Base-by-base conservation (phyloP, 2,888 invertebrate species). In the Ditylenchus weischeri region DNA sequence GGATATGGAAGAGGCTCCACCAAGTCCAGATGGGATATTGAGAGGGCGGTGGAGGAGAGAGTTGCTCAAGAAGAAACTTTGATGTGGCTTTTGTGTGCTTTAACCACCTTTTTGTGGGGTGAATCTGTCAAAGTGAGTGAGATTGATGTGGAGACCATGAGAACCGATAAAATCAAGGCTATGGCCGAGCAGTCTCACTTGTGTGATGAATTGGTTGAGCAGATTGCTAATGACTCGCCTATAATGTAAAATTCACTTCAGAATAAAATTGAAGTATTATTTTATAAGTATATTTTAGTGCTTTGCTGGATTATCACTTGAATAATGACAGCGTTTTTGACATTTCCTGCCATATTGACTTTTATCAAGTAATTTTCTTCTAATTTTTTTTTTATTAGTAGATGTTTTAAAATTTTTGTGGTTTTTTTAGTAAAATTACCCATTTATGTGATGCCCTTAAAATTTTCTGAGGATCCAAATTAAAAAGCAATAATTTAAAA, bases 1-100 rank as follows among this genome's bases (percentile, higher is more conserved):
- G 82, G 82, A 49, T 82, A 80, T 65, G 82, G 82, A 10, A 74
- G 75, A 35, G 82, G 82, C n/a, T 79, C 80, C 1, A 83, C 82
- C 0, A 71, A 78, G 47, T 77, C 77, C 0, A 69, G 76, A 57
- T 82, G 82, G 82, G 80, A 82, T 68, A 74, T 80, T 60, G 79
- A 82, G 62, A 48, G 76, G 70, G 59, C 72, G 11, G 76, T 80
- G 10, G 80, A 80, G 62, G 80, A 82, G 62, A 72, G 78, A 51
- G 54, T 79, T 43, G 72, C 76, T 5, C 72, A 79, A 15, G 82
- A 82, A 68, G 81, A 81, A 60, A 79, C 82, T 66, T 72, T 82
- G 11, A 81, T 82, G 51, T 82, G 82, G 82, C 69, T 82, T 18
- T 59, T 82, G 36, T 76, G 76, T 61, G 73, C 77, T 4, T 59